These are phyloP conservation scores for Noctua pronuba DNA, from an alignment of 2,888 invertebrate species.

Conservation along the genomic window DNA sequence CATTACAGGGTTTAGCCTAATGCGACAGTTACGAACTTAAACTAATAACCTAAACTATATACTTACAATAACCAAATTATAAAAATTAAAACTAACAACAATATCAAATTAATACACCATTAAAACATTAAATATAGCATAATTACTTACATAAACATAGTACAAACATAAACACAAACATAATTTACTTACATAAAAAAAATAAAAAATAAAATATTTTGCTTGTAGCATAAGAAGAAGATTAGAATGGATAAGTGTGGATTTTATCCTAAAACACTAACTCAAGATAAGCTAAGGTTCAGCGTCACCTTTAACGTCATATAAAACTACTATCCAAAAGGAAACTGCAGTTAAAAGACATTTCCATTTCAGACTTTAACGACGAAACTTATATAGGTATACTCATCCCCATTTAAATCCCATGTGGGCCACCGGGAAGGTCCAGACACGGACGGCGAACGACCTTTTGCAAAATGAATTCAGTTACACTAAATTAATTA, in stretches of 20 bases:
- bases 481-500: slow-evolving; percentile 63
- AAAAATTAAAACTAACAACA: no score
- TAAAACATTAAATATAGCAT: no score
- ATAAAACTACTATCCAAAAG: not conserved
- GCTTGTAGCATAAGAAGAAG: no score
- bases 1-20: no score
- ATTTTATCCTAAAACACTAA: not conserved
- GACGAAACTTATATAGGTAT: slow-evolving; percentile 26
- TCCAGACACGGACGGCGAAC: slow-evolving; percentile 22
- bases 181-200: no score
- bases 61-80: no score
- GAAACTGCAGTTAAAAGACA: slow-evolving; percentile 16
- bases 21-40: no score
- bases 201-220: no score
- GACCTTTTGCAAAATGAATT: slow-evolving; percentile 59
- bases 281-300: not conserved
- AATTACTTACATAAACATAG: no score
- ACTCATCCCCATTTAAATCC: slow-evolving; percentile 28
- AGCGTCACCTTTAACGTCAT: not conserved
- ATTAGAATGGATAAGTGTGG: not conserved
- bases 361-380: slow-evolving; percentile 30
- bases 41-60: no score
- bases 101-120: no score
- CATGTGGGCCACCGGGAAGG: slow-evolving; percentile 30
- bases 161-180: no score